Percentiles rank a stretch among this genome's conserved stretches.
Evolutionary conservation across 2,888 invertebrate genomes (phyloP).

Genomic region (Charanyca ferruginea): DNA sequence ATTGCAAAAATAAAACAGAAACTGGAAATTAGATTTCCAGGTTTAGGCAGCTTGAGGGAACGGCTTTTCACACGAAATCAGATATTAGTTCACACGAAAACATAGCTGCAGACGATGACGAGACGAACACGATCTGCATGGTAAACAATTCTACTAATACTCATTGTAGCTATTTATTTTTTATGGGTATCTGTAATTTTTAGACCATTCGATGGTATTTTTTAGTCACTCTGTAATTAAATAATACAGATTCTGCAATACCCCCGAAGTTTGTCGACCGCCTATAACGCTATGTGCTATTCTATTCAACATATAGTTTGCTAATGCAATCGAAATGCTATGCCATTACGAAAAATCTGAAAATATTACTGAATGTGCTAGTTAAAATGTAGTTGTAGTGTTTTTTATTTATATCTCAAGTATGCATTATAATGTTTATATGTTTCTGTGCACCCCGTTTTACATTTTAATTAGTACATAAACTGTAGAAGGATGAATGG

Average conservation of each 20-base stretch:
- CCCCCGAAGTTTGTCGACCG: constrained; percentile 54
- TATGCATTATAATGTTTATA: constrained; percentile 72
- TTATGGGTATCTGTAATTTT: neutral
- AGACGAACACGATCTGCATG: neutral
- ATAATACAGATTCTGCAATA: constrained; percentile 5
- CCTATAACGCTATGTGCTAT: constrained; percentile 33
- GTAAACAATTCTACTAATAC: neutral
- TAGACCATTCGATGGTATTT: neutral
- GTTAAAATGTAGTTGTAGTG: constrained; percentile 85
- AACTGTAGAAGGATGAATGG: constrained; percentile 71
- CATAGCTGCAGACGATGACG: neutral
- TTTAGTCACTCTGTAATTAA: neutral
- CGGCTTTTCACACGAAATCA: neutral
- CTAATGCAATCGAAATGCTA: constrained; percentile 30
- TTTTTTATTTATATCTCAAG: constrained; percentile 66
- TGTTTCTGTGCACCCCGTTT: constrained; percentile 72
- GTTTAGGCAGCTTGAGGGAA: neutral
- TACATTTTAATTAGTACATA: constrained; percentile 88
- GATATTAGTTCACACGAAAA: neutral
- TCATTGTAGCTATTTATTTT: constrained; percentile 2
- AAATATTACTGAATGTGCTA: constrained; percentile 88
- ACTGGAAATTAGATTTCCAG: neutral
- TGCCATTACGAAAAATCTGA: constrained; percentile 76
- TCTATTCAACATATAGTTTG: constrained; percentile 9
- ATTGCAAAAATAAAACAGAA: neutral